A percentile compares a stretch with the other conserved stretches of the same genome.
phyloP scores from a whole-genome alignment of 2,888 invertebrate genomes.

The Marronus borbonicus region DNA sequence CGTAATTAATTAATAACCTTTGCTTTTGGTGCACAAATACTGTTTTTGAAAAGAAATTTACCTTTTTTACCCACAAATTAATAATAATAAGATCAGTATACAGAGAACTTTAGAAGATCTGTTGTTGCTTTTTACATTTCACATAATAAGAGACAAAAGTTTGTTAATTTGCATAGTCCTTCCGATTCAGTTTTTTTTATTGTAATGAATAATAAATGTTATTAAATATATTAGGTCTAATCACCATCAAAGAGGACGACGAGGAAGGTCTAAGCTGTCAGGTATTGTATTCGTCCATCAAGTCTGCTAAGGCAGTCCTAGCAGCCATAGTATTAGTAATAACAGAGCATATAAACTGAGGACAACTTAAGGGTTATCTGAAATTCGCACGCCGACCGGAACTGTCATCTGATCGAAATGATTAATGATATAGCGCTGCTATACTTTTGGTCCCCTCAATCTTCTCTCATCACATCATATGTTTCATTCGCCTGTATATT shows the following conservation, averaged over 20 bases:
- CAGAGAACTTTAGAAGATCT: too few species aligned
- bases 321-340: slow-evolving; percentile 28
- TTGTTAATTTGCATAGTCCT: too few species aligned
- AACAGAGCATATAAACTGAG: slow-evolving; percentile 47
- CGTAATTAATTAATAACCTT: too few species aligned
- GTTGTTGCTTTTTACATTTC: too few species aligned
- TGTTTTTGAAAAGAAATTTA: too few species aligned
- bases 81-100: too few species aligned
- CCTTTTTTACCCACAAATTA: too few species aligned
- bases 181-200: too few species aligned
- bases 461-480: slow-evolving; percentile 56
- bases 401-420: slow-evolving; percentile 66
- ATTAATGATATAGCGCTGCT: slow-evolving; percentile 66
- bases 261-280: slow-evolving; percentile 8
- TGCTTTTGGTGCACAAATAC: too few species aligned
- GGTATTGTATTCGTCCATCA: slow-evolving; percentile 2
- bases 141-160: too few species aligned
- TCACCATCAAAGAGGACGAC: neutral
- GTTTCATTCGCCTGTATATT: slow-evolving; percentile 27
- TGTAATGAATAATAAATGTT: too few species aligned
- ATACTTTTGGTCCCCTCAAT: slow-evolving; percentile 62
- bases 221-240: too few species aligned
- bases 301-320: neutral
- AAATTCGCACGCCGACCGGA: slow-evolving; percentile 63
- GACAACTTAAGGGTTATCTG: slow-evolving; percentile 61